Percentiles rank a stretch among this genome's conserved stretches.
Conservation (phyloP, 2,797 vertebrate genomes). For the Chromobotia macracanthus region DNA sequence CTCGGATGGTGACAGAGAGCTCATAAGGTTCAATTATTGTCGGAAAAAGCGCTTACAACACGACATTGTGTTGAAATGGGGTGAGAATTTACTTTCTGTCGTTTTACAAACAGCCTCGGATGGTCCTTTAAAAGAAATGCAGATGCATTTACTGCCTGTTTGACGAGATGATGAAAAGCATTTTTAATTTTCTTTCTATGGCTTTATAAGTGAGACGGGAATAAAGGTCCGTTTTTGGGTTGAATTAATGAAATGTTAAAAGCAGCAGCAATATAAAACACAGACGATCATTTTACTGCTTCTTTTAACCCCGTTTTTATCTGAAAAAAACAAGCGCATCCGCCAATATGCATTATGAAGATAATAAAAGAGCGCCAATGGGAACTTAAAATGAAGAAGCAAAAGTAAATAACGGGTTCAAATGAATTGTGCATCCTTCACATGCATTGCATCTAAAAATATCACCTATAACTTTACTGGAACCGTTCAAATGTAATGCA, state of each 20-base stretch:
- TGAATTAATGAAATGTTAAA: background rate
- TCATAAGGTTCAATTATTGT: slow-evolving; percentile 38
- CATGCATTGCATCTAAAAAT: background rate
- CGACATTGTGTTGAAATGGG: slow-evolving; percentile 27
- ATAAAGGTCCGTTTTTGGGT: background rate
- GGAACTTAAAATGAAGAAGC: background rate
- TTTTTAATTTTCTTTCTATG: background rate
- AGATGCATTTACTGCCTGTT: slow-evolving; percentile 22
- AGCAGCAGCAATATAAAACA: background rate
- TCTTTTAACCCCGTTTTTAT: too few relatives aligned
- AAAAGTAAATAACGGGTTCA: background rate
- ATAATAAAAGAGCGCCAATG: background rate
- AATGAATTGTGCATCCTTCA: background rate
- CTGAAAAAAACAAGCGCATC: background rate
- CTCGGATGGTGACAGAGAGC: slow-evolving; percentile 40
- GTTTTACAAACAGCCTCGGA: background rate
- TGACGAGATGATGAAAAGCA: slow-evolving; percentile 1
- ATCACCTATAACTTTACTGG: background rate
- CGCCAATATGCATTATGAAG: background rate
- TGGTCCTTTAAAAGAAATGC: slow-evolving; percentile 39
- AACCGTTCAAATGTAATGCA: background rate
- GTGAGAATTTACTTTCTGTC: slow-evolving; percentile 3
- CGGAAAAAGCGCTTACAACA: slow-evolving; percentile 21
- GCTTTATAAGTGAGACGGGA: background rate
- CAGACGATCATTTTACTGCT: background rate